A percentile compares a stretch with the other conserved stretches of the same genome.
These are phyloP conservation scores for Drosophila ambigua DNA, from an alignment of 1,140 invertebrate genomes.

Conservation along the genomic window DNA sequence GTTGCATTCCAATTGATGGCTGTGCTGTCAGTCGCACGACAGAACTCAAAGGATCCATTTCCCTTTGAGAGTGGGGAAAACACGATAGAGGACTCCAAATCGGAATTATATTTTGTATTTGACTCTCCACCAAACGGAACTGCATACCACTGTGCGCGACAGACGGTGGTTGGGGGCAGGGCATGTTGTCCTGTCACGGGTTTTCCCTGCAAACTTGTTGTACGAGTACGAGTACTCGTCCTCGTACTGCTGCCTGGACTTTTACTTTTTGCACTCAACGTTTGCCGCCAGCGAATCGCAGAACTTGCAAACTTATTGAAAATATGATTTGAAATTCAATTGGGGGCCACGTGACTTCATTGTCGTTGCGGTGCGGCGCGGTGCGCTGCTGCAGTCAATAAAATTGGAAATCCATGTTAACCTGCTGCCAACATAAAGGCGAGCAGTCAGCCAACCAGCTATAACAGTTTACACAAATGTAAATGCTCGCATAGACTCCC, in stretches of 20 bases:
- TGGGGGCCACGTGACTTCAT: slow-evolving; percentile 22
- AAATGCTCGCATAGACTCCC: slow-evolving; percentile 1
- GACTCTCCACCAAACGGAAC: too few relatives aligned
- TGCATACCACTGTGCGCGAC: not conserved
- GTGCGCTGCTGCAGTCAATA: slow-evolving; percentile 18
- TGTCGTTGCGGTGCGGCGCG: slow-evolving; percentile 1
- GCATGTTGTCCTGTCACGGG: slow-evolving; percentile 7
- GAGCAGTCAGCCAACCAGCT: slow-evolving; percentile 5
- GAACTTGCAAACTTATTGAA: slow-evolving; percentile 38
- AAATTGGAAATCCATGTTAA: slow-evolving; percentile 32
- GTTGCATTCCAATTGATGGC: too few relatives aligned
- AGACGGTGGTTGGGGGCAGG: too few relatives aligned
- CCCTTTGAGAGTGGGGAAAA: not conserved
- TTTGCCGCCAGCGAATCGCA: slow-evolving; percentile 24
- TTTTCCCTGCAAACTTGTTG: slow-evolving; percentile 33
- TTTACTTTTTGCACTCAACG: slow-evolving; percentile 33
- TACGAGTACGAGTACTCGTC: slow-evolving; percentile 1
- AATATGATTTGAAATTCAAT: slow-evolving; percentile 58
- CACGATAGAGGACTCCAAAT: too few relatives aligned
- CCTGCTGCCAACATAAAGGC: slow-evolving; percentile 1
- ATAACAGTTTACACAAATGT: slow-evolving; percentile 24
- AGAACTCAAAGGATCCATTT: not conserved
- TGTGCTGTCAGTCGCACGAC: not conserved
- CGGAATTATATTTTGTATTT: too few relatives aligned
- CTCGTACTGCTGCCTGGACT: slow-evolving; percentile 4